These are phyloP conservation scores for Scaptomyza cyrtandrae DNA, from an alignment of 2,888 invertebrate genomes.

Conservation along the genomic window DNA sequence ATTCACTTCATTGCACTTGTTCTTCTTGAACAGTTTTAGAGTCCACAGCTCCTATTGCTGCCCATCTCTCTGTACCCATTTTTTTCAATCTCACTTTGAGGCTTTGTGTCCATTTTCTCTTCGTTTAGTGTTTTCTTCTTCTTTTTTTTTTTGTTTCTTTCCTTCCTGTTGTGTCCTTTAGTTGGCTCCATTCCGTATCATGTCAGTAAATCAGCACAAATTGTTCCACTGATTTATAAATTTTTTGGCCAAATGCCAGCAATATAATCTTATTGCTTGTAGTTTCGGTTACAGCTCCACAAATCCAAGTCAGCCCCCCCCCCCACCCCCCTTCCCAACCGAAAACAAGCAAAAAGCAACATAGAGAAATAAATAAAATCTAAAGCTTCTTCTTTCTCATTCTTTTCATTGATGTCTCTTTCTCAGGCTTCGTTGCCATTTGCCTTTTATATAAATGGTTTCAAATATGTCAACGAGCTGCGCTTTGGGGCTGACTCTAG, in stretches of 20 bases:
- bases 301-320: conserved; percentile 7
- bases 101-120: conserved; percentile 27
- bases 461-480: conserved; percentile 59
- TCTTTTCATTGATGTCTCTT: conserved; percentile 37
- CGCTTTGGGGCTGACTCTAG: conserved; percentile 17
- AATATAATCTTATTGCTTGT: conserved; percentile 71
- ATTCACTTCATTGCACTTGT: conserved; percentile 64
- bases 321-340: too few relatives aligned
- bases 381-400: not conserved
- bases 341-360: conserved; percentile 8
- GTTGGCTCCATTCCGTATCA: conserved; percentile 62
- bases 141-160: not conserved
- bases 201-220: conserved; percentile 79
- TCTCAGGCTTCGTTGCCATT: conserved; percentile 34
- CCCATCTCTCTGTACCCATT: not conserved
- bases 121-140: conserved; percentile 4
- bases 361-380: not conserved
- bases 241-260: conserved; percentile 73
- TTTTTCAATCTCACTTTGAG: not conserved
- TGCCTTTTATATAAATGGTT: conserved; percentile 47
- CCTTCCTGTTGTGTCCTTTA: conserved; percentile 42
- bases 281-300: conserved; percentile 42
- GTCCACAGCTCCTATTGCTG: conserved; percentile 8
- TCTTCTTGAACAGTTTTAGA: not conserved
- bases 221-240: conserved; percentile 77